A percentile compares a stretch with the other conserved stretches of the same genome.
phyloP scores from a whole-genome alignment of 2,888 invertebrate genomes.

The Brachyptera risi region DNA sequence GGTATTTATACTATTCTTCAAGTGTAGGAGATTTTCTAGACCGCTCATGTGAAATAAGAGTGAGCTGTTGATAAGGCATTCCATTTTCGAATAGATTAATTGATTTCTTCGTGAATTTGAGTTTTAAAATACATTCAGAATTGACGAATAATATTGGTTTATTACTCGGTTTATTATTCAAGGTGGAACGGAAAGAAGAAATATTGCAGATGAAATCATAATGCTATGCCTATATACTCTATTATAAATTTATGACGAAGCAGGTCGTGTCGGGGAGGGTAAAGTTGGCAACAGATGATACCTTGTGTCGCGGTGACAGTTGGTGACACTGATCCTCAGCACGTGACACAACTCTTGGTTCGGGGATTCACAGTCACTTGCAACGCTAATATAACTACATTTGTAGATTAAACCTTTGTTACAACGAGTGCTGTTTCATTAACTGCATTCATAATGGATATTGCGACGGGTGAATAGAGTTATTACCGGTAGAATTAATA shows the following conservation, averaged over 20 bases:
- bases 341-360: conserved; percentile 23
- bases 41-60: too few species aligned
- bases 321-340: conserved; percentile 24
- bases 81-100: too few species aligned
- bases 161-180: too few species aligned
- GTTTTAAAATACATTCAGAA: background rate
- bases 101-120: background rate
- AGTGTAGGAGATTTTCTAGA: too few species aligned
- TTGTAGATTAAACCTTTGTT: background rate
- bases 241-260: conserved; percentile 10
- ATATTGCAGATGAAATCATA: too few species aligned
- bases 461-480: background rate
- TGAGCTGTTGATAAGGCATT: too few species aligned
- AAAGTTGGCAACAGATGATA: conserved; percentile 18
- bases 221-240: too few species aligned
- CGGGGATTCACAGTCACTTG: conserved; percentile 22
- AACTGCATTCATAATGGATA: conserved; percentile 7
- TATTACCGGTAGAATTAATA: conserved; percentile 5
- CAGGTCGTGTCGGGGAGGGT: conserved; percentile 1
- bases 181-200: too few species aligned
- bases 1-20: too few species aligned
- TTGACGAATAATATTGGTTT: background rate
- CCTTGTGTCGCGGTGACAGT: conserved; percentile 12
- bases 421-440: background rate
- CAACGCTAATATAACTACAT: conserved; percentile 16